Conservation (phyloP, 2,797 vertebrate genomes). For the Notolepis coatsorum region DNA sequence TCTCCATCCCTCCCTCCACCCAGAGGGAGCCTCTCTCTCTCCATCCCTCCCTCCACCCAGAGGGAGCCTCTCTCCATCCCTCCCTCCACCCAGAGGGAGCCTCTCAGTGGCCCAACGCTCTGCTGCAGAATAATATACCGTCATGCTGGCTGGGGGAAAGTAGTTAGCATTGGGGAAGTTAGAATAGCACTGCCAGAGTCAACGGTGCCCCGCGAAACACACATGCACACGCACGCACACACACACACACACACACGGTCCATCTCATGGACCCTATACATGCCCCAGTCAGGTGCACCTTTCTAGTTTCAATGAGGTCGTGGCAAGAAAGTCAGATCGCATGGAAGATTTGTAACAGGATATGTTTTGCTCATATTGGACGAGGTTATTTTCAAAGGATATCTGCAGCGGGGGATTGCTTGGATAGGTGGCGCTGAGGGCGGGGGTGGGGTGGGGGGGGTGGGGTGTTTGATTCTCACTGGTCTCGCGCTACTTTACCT, state of each 20-base stretch:
- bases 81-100: constrained; percentile 55
- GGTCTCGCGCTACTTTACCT: constrained; percentile 16
- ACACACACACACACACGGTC: background rate
- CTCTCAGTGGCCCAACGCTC: constrained; percentile 69
- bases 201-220: constrained; percentile 58
- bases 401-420: constrained; percentile 55
- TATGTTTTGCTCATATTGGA: constrained; percentile 64
- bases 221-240: constrained; percentile 34
- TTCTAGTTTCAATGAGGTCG: constrained; percentile 67
- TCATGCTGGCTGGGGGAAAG: constrained; percentile 71
- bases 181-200: constrained; percentile 68
- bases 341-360: constrained; percentile 65
- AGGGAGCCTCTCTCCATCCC: constrained; percentile 66
- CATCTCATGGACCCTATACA: constrained; percentile 48
- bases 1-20: constrained; percentile 63
- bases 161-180: constrained; percentile 68
- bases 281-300: constrained; percentile 57
- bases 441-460: too few species aligned
- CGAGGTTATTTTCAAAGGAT: constrained; percentile 67
- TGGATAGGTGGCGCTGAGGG: constrained; percentile 37
- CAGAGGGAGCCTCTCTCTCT: constrained; percentile 54
- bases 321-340: constrained; percentile 67
- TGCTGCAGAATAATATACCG: constrained; percentile 77
- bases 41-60: constrained; percentile 60
- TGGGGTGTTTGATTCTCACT: too few species aligned